Evolutionary conservation across 2,888 invertebrate genomes (phyloP).

Genomic region (Stenotaenia linearis): DNA sequence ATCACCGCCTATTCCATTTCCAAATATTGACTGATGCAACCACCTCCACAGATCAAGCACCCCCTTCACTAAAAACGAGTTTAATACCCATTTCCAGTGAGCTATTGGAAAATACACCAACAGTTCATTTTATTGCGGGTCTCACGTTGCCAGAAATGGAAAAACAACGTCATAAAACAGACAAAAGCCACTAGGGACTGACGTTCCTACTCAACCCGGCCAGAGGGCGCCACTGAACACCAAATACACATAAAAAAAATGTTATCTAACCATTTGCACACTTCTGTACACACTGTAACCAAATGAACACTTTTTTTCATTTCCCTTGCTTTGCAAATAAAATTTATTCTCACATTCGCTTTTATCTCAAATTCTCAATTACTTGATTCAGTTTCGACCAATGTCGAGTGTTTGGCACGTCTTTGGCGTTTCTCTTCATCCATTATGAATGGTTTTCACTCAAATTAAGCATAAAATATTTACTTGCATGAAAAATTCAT

Average conservation of each 20-base stretch:
- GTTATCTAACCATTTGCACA: slow-evolving; percentile 1
- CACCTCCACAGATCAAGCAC: not conserved
- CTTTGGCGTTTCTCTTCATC: not conserved
- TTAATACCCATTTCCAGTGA: not conserved
- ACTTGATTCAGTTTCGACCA: not conserved
- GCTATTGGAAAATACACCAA: not conserved
- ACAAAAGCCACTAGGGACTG: not conserved
- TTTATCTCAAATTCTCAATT: not conserved
- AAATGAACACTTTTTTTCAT: not conserved
- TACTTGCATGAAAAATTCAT: not conserved
- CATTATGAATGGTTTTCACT: not conserved
- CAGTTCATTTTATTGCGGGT: slow-evolving; percentile 5
- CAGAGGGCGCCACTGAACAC: slow-evolving; percentile 1
- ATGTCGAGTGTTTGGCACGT: not conserved
- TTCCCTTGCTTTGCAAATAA: not conserved
- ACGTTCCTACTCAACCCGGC: not conserved
- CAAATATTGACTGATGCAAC: not conserved
- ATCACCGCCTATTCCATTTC: not conserved
- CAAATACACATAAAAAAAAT: not conserved
- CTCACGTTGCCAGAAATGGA: not conserved
- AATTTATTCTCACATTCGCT: not conserved
- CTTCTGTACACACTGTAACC: not conserved
- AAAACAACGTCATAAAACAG: not conserved
- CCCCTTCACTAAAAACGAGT: not conserved
- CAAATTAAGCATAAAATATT: slow-evolving; percentile 1